Evolutionary conservation across 2,113 vertebrate genomes (phyloP).

Genomic region (Epinephelus lanceolatus): DNA sequence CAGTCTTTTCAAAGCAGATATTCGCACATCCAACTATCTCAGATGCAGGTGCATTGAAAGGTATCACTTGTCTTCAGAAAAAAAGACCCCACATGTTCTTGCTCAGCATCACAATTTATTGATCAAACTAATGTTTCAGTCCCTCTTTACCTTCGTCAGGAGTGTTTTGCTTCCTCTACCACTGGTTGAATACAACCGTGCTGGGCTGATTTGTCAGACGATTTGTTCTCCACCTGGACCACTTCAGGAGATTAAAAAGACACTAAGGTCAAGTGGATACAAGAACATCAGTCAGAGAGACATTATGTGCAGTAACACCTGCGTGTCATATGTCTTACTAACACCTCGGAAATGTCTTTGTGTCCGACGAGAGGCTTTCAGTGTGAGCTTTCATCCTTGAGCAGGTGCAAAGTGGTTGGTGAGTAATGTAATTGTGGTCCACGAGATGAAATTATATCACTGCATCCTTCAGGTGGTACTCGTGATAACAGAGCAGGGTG

Average conservation of each 20-base stretch:
- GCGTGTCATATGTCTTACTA: constrained; percentile 22
- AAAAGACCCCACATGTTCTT: no score
- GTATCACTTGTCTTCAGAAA: no score
- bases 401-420: constrained; percentile 38
- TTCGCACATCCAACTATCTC: no score
- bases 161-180: no score
- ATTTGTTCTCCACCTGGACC: constrained; percentile 26
- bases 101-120: no score
- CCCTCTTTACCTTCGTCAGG: no score
- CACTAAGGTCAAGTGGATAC: constrained; percentile 29
- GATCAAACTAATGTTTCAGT: no score
- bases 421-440: constrained; percentile 67
- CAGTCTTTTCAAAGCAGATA: no score
- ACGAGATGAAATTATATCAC: constrained; percentile 54
- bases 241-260: constrained; percentile 59
- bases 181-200: not conserved
- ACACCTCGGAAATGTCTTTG: constrained; percentile 28
- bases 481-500: constrained; percentile 33
- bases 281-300: constrained; percentile 22
- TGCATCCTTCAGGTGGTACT: constrained; percentile 41
- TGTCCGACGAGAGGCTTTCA: constrained; percentile 19
- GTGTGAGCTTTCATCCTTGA: constrained; percentile 6
- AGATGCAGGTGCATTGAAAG: no score
- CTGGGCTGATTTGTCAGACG: not conserved
- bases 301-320: constrained; percentile 11